Conservation (phyloP, 2,797 vertebrate species). For the Pelochelys cantorii region DNA sequence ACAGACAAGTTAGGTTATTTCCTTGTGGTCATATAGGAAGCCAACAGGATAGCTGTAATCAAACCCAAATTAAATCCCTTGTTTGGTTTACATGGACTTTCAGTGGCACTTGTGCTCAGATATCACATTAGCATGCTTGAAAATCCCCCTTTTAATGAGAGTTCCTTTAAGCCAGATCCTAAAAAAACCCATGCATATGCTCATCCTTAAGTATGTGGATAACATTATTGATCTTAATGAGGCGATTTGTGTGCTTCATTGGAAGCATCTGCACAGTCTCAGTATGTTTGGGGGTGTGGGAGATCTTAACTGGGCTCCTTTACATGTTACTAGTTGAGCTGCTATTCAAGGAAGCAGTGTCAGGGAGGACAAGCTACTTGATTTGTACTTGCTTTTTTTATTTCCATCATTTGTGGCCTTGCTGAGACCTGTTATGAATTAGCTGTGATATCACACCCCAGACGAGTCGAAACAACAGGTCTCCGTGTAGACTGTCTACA, state of each 20-base stretch:
- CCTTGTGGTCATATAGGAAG: neutral
- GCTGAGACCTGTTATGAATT: constrained; percentile 62
- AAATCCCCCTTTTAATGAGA: neutral
- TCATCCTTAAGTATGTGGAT: constrained; percentile 45
- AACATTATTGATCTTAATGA: neutral
- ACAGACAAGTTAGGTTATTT: neutral
- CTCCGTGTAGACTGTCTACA: constrained; percentile 62
- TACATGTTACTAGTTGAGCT: constrained; percentile 36
- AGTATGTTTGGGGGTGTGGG: neutral
- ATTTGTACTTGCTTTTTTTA: constrained; percentile 54
- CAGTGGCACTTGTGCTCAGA: neutral
- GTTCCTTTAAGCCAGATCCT: neutral
- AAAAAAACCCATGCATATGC: neutral
- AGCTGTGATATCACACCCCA: constrained; percentile 62
- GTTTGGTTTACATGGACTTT: neutral
- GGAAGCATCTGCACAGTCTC: constrained; percentile 9
- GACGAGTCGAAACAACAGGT: constrained; percentile 69
- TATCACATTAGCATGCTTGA: neutral
- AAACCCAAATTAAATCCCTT: neutral
- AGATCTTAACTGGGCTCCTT: constrained; percentile 40
- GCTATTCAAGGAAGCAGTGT: constrained; percentile 6
- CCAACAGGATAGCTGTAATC: neutral
- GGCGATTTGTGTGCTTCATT: constrained; percentile 8
- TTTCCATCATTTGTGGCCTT: constrained; percentile 42
- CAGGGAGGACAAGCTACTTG: constrained; percentile 2